Evolutionary conservation across 2,797 vertebrate species (phyloP).

Genomic region (Falco biarmicus): DNA sequence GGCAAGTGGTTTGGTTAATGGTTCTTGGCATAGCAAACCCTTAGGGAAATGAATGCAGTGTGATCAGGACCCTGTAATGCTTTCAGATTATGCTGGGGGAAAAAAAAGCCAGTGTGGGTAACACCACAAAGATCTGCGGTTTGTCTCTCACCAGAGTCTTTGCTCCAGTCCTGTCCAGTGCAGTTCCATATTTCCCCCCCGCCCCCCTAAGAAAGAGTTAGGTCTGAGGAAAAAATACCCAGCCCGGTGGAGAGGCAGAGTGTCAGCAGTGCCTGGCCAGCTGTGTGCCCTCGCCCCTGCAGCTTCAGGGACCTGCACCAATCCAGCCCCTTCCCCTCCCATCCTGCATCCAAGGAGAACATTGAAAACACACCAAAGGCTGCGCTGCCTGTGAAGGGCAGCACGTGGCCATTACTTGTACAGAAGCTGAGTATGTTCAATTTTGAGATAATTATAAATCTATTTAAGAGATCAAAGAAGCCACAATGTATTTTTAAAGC

Average conservation of each 20-base stretch:
- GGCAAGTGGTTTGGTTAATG: background rate
- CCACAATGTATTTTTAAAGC: slow-evolving; percentile 27
- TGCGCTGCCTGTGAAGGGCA: background rate
- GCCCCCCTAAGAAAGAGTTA: too few species aligned
- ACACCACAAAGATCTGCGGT: accelerated
- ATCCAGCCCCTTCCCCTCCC: background rate
- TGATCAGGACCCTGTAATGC: background rate
- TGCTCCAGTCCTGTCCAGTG: background rate
- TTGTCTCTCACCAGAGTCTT: background rate
- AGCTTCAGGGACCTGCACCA: background rate
- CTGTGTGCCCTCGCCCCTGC: background rate
- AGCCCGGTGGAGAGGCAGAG: accelerated
- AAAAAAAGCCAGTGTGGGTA: background rate
- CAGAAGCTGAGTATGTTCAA: slow-evolving; percentile 4
- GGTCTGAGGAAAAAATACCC: accelerated
- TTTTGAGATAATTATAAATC: slow-evolving; percentile 39
- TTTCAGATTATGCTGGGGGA: background rate
- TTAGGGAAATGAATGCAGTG: background rate
- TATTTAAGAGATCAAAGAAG: slow-evolving; percentile 45
- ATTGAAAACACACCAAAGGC: background rate
- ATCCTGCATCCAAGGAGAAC: background rate
- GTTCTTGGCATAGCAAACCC: background rate
- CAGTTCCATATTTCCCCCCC: background rate
- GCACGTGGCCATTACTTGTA: background rate
- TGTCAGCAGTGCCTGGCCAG: accelerated